These are phyloP conservation scores for Linnaemya vulpina DNA, from an alignment of 2,888 invertebrate species.

Conservation along the genomic window DNA sequence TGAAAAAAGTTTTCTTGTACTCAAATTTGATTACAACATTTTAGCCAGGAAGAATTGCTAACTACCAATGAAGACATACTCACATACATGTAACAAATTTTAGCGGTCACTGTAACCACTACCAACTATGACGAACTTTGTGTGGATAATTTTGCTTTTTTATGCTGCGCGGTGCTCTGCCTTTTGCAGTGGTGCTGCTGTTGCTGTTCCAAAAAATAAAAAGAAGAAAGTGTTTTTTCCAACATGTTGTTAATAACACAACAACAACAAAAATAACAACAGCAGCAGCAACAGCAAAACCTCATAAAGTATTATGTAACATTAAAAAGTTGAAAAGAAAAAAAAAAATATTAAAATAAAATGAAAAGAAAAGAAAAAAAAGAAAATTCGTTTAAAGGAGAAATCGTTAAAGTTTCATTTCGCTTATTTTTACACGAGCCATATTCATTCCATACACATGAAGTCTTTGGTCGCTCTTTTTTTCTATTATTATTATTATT, in stretches of 20 bases:
- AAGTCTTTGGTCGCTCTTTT: slow-evolving; percentile 52
- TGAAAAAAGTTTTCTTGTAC: too few species aligned
- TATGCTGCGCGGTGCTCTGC: background rate
- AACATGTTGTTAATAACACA: slow-evolving; percentile 34
- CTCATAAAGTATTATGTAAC: slow-evolving; percentile 62
- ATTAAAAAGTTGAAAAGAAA: slow-evolving; percentile 45
- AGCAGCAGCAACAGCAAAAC: background rate
- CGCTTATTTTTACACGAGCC: slow-evolving; percentile 43
- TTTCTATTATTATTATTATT: background rate
- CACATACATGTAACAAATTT: slow-evolving; percentile 2
- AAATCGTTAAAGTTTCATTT: slow-evolving; percentile 69
- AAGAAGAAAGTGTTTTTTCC: slow-evolving; percentile 60
- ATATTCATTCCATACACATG: slow-evolving; percentile 45
- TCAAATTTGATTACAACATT: too few species aligned
- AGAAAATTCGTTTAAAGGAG: slow-evolving; percentile 67
- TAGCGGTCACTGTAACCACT: background rate
- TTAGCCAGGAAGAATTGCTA: too few species aligned
- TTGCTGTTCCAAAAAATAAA: slow-evolving; percentile 39
- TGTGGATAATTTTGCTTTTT: slow-evolving; percentile 16
- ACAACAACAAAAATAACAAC: background rate
- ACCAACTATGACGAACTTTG: slow-evolving; percentile 2
- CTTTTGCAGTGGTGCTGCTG: slow-evolving; percentile 1
- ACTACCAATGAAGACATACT: too few species aligned
- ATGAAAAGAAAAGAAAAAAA: slow-evolving; percentile 25
- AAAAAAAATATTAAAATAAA: slow-evolving; percentile 21